Conservation (phyloP, 2,113 vertebrate genomes). For the Salvator merianae region DNA sequence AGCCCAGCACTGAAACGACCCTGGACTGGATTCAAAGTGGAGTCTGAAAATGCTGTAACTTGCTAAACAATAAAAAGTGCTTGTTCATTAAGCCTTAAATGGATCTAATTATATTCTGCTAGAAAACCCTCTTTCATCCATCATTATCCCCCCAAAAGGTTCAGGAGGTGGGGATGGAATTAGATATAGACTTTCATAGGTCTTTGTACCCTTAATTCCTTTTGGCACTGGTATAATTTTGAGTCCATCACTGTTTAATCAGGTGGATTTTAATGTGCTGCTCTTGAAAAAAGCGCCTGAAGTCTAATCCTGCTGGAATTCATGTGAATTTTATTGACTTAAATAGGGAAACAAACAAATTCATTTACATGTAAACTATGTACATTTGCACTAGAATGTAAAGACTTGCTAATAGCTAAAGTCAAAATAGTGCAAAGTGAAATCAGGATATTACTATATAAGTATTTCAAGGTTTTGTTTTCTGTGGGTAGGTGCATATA, state of each 20-base stretch:
- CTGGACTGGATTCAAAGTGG: conserved; percentile 32
- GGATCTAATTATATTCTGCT: background rate
- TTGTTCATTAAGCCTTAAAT: conserved; percentile 39
- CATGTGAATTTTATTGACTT: background rate
- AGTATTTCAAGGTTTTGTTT: no score
- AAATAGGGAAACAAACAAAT: background rate
- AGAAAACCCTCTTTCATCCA: background rate
- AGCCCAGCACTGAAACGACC: conserved; percentile 34
- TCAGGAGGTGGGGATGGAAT: no score
- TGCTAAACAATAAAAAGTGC: conserved; percentile 36
- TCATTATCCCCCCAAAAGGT: background rate
- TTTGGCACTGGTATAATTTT: background rate
- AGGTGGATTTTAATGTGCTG: background rate
- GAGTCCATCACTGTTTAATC: background rate
- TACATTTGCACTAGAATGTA: background rate
- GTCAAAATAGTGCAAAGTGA: background rate
- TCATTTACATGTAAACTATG: background rate
- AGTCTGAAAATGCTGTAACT: conserved; percentile 37
- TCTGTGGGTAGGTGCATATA: no score
- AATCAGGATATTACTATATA: background rate
- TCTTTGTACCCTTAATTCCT: background rate
- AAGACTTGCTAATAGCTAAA: background rate
- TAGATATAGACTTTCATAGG: background rate
- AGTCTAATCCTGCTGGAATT: background rate
- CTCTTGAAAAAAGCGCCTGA: background rate